phyloP scores from a whole-genome alignment of 2,888 invertebrate genomes.

The Elysia crispata region DNA sequence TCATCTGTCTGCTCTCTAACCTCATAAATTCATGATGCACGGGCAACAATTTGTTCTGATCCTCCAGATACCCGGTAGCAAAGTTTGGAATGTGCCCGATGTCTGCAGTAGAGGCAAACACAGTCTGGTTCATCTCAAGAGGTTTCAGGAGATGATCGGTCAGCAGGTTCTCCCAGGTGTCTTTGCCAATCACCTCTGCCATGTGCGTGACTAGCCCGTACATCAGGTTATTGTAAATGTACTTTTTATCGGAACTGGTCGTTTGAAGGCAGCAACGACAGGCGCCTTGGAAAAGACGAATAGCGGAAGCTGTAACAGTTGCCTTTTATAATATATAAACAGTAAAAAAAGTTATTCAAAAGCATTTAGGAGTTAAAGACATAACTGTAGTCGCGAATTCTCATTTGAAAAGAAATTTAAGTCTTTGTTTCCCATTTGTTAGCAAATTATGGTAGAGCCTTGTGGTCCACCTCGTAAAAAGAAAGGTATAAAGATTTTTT shows the following conservation, averaged over 20 bases:
- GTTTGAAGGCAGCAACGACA: constrained; percentile 54
- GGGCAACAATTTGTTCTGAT: constrained; percentile 52
- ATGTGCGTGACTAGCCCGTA: constrained; percentile 70
- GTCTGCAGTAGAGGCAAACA: constrained; percentile 65
- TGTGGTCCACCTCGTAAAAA: too few relatives aligned
- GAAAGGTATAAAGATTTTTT: too few relatives aligned
- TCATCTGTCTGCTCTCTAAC: too few relatives aligned
- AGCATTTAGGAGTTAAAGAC: too few relatives aligned
- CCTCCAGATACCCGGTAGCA: constrained; percentile 63
- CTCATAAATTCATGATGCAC: constrained; percentile 57
- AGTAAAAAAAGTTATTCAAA: too few relatives aligned
- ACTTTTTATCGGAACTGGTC: constrained; percentile 67
- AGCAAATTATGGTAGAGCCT: too few relatives aligned
- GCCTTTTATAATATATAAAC: too few relatives aligned
- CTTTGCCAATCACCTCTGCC: constrained; percentile 62
- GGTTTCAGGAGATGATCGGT: constrained; percentile 65
- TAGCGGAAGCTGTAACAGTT: too few relatives aligned
- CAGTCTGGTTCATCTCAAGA: constrained; percentile 68
- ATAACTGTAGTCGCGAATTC: too few relatives aligned
- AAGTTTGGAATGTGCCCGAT: constrained; percentile 53
- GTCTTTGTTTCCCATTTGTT: too few relatives aligned
- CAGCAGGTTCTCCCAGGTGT: constrained; percentile 71
- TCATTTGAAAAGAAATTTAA: too few relatives aligned
- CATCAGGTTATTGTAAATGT: constrained; percentile 72
- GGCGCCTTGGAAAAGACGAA: constrained; percentile 53